Evolutionary conservation across 2,797 vertebrate species (phyloP).

Genomic region (Danio tinwini): DNA sequence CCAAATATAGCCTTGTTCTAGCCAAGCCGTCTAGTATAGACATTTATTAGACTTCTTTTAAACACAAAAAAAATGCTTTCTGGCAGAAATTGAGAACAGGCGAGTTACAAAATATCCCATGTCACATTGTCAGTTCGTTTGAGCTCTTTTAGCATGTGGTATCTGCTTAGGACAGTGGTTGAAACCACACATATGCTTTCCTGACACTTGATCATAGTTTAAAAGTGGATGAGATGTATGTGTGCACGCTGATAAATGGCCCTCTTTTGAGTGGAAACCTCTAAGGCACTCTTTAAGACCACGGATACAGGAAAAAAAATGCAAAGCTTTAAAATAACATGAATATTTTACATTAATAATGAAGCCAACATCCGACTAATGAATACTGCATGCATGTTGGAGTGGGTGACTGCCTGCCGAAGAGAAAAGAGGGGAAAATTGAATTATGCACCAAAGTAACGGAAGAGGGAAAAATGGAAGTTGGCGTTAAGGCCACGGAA

Average conservation of each 20-base stretch:
- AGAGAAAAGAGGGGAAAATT: slow-evolving; percentile 36
- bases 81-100: neutral
- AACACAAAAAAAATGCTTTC: too few species aligned
- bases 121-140: neutral
- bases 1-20: too few species aligned
- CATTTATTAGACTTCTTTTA: too few species aligned
- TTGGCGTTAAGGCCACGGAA: slow-evolving; percentile 41
- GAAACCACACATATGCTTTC: slow-evolving; percentile 25
- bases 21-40: too few species aligned
- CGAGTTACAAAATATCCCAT: neutral
- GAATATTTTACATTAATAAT: slow-evolving; percentile 70
- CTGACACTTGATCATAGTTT: slow-evolving; percentile 41
- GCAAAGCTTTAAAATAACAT: slow-evolving; percentile 54
- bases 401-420: slow-evolving; percentile 52
- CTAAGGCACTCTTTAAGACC: slow-evolving; percentile 56
- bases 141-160: neutral
- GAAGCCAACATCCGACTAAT: slow-evolving; percentile 61
- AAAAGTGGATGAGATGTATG: slow-evolving; percentile 28
- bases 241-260: slow-evolving; percentile 34
- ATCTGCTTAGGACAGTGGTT: neutral
- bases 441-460: slow-evolving; percentile 55
- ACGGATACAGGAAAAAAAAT: slow-evolving; percentile 53
- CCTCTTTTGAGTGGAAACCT: slow-evolving; percentile 44
- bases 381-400: slow-evolving; percentile 61
- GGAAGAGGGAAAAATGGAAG: slow-evolving; percentile 51